These are phyloP conservation scores for Bursaphelenchus okinawaensis DNA, from an alignment of 2,888 invertebrate species.

Conservation along the genomic window DNA sequence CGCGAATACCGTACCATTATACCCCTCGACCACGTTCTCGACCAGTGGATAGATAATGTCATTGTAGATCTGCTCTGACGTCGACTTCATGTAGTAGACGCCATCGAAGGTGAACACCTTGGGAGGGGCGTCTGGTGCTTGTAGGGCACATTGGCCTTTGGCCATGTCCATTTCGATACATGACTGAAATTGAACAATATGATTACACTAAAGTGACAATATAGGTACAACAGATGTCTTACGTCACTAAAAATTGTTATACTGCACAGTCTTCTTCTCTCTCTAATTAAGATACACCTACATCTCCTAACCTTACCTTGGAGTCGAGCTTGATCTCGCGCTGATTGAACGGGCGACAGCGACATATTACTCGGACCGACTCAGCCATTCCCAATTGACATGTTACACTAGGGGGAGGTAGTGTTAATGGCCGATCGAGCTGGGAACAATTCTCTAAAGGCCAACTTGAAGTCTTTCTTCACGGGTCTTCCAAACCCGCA, in stretches of 20 bases:
- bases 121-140: conserved; percentile 61
- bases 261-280: too few relatives aligned
- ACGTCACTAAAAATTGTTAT: too few relatives aligned
- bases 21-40: conserved; percentile 81
- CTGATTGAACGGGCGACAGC: conserved; percentile 79
- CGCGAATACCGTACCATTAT: conserved; percentile 86
- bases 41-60: conserved; percentile 78
- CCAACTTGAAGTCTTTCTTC: neutral
- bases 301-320: conserved; percentile 65
- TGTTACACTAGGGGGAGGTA: too few relatives aligned
- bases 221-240: too few relatives aligned
- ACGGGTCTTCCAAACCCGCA: neutral
- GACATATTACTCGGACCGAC: conserved; percentile 72
- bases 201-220: too few relatives aligned
- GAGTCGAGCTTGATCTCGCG: conserved; percentile 70
- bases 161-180: conserved; percentile 67
- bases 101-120: conserved; percentile 79
- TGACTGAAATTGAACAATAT: conserved; percentile 43
- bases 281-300: too few relatives aligned
- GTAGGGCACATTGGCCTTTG: conserved; percentile 65
- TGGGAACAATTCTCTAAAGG: neutral
- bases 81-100: conserved; percentile 71
- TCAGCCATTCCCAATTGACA: conserved; percentile 38
- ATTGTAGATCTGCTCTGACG: conserved; percentile 79
- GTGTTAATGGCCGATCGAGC: neutral